Evolutionary conservation across 2,113 vertebrate genomes (phyloP).

Genomic region (Eira barbara): DNA sequence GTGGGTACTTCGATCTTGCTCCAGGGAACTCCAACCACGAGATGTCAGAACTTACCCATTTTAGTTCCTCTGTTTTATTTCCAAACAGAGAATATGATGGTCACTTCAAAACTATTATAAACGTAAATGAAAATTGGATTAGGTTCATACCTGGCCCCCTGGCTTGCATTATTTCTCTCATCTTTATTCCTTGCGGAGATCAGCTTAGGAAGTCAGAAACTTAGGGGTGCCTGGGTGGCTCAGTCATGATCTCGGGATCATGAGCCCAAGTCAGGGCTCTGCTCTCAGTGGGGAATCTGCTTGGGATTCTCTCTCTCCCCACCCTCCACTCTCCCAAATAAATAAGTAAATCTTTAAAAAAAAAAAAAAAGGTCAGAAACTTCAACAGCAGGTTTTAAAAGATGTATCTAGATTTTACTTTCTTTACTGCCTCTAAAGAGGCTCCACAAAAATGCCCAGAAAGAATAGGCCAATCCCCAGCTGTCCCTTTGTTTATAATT

Average conservation of each 20-base stretch:
- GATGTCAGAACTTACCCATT: neutral
- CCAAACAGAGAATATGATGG: neutral
- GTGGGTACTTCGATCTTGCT: neutral
- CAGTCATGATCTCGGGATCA: neutral
- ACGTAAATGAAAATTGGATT: neutral
- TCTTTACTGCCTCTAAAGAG: neutral
- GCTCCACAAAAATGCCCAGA: neutral
- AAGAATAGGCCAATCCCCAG: neutral
- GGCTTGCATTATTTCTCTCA: slow-evolving; percentile 61
- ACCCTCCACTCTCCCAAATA: neutral
- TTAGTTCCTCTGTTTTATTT: neutral
- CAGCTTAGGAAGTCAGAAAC: slow-evolving; percentile 38
- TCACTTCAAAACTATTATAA: slow-evolving; percentile 36
- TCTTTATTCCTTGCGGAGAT: neutral
- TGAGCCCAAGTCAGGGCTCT: neutral
- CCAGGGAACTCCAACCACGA: neutral
- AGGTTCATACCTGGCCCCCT: neutral
- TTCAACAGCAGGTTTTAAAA: slow-evolving; percentile 52
- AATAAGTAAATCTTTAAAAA: neutral
- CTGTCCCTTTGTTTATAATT: neutral
- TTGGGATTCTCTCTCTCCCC: neutral
- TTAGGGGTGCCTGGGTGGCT: neutral
- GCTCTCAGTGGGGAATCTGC: neutral
- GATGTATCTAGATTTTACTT: slow-evolving; percentile 56
- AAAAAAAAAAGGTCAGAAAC: slow-evolving; percentile 47